Base-by-base conservation (phyloP, 2,888 invertebrate genomes). In the Tyria jacobaeae region DNA sequence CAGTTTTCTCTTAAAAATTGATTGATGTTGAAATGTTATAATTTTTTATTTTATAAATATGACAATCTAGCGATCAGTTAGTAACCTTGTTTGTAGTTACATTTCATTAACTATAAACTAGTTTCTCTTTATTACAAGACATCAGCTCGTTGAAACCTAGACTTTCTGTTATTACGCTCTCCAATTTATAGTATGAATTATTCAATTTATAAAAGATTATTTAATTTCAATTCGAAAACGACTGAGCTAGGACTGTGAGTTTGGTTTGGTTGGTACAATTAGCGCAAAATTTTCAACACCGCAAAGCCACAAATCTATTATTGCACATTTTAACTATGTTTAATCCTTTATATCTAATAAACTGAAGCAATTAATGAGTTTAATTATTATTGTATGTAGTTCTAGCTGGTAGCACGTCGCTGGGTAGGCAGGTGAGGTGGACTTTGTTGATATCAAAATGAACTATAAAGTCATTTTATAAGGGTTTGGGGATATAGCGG, bases 201-300 rank as follows among this genome's bases (percentile, higher is more conserved):
- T n/a, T n/a, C 21, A 10, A 21, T 17, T n/a, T 17, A 9, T 10
- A 17, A 17, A 41, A n/a, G n/a, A n/a, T 10, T 17, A 17, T 17
- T 44, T 7, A 17, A 14, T 14, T 31, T 14, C 55, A 55, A 47
- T 21, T 47, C 14, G 35, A 41, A 27, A 10, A 10, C 25, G 39
- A 53, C 12, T 25, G n/a, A 39, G 25, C 25, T 53, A 25, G n/a
- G 24, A 27, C n/a, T n/a, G 12, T 24, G 24, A 35, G 17, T 31
- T 27, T 17, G 21, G 25, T 27, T n/a, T 9, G 15, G 14, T 2
- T 17, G n/a, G 39, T 10, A 53, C 39, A 53, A 53, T 53, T 24
- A 52, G 35, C 21, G 37, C 24, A 37, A 21, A 52, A 37, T 53
- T 53, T 27, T n/a, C 53, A 17, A 54, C 41, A 44, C 31, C 31